Percentiles rank a stretch among this genome's conserved stretches.
These are phyloP conservation scores for Drosophila pseudoananassae DNA, from an alignment of 1,140 invertebrate species.

Conservation along the genomic window DNA sequence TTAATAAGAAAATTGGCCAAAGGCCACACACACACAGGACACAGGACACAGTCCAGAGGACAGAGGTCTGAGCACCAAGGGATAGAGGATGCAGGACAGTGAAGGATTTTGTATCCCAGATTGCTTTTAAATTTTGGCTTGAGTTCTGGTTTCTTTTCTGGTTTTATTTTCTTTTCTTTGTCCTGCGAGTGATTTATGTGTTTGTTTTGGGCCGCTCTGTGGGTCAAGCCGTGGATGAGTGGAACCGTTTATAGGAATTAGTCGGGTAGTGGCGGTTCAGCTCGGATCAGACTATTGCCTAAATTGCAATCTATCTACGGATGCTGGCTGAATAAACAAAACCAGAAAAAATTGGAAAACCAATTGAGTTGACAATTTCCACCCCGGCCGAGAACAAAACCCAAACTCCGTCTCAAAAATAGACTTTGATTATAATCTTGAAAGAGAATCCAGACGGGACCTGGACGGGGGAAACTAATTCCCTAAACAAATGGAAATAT, in stretches of 20 bases:
- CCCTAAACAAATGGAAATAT: conserved; percentile 74
- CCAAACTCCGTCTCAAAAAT: conserved; percentile 40
- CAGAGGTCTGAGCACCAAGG: background rate
- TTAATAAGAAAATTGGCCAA: conserved; percentile 82
- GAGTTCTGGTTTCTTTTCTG: conserved; percentile 53
- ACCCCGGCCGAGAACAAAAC: conserved; percentile 26
- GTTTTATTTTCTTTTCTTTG: conserved; percentile 42
- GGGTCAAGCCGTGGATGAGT: conserved; percentile 70
- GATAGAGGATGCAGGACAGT: conserved; percentile 1
- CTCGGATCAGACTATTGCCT: conserved; percentile 35
- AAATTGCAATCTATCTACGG: conserved; percentile 19
- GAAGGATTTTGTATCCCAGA: conserved; percentile 50
- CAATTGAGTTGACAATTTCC: conserved; percentile 39
- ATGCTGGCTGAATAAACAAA: conserved; percentile 72
- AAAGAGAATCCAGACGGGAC: conserved; percentile 14
- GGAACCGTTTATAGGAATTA: conserved; percentile 69
- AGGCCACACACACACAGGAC: conserved; percentile 66
- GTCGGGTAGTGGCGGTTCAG: conserved; percentile 58
- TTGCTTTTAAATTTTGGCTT: conserved; percentile 76
- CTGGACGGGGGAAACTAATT: conserved; percentile 46
- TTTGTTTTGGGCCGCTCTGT: conserved; percentile 75
- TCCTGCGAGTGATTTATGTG: conserved; percentile 73
- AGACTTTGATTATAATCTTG: conserved; percentile 69
- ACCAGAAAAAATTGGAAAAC: conserved; percentile 19
- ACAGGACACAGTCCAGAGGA: conserved; percentile 6